Conservation (phyloP, 2,888 invertebrate genomes). For the Cryptocephalus moraei region DNA sequence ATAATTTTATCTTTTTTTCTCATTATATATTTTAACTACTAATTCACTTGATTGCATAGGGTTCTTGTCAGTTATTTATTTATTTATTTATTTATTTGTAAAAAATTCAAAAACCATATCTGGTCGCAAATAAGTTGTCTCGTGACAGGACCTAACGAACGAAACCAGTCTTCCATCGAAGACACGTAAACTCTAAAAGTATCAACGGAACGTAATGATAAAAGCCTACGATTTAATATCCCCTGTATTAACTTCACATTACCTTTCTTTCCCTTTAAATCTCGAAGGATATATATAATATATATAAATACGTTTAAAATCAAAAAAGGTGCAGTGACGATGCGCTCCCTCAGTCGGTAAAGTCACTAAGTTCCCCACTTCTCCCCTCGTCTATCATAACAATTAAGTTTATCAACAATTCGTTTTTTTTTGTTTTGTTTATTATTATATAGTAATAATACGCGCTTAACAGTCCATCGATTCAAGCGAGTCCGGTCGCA, state of each 20-base stretch:
- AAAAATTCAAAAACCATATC: no score
- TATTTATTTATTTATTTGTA: no score
- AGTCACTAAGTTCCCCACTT: slow-evolving; percentile 25
- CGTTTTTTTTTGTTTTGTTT: slow-evolving; percentile 16
- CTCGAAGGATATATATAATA: no score
- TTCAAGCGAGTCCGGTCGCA: slow-evolving; percentile 8
- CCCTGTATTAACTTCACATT: slow-evolving; percentile 18
- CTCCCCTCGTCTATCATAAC: slow-evolving; percentile 14
- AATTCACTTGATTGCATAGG: slow-evolving; percentile 34
- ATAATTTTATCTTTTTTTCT: slow-evolving; percentile 19
- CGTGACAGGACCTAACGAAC: no score
- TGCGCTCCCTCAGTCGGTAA: slow-evolving; percentile 19
- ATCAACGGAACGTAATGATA: slow-evolving; percentile 13
- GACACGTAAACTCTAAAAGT: slow-evolving; percentile 19
- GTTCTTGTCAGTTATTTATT: no score
- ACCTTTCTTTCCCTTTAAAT: no score
- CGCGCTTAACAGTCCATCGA: slow-evolving; percentile 15
- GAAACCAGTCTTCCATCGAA: no score
- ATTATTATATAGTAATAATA: no score
- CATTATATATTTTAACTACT: slow-evolving; percentile 23
- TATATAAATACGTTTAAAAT: no score
- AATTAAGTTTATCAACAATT: slow-evolving; percentile 21
- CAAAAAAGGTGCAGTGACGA: slow-evolving; percentile 12
- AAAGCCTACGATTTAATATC: slow-evolving; percentile 6
- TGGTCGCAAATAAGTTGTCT: no score